phyloP scores from a whole-genome alignment of 1,140 invertebrate species.

The Prorops nasuta region DNA sequence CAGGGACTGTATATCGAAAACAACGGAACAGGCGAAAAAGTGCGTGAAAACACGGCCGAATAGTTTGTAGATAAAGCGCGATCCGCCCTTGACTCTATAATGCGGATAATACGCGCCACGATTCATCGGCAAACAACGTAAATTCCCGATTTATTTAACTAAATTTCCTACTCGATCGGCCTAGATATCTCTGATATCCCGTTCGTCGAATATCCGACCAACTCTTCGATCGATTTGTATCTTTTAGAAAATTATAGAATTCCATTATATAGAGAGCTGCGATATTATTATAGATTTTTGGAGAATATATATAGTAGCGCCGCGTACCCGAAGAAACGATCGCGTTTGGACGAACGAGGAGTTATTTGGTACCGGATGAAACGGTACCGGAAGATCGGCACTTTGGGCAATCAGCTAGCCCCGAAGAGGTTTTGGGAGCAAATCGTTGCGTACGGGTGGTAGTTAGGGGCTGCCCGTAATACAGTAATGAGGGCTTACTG shows the following conservation, averaged over 20 bases:
- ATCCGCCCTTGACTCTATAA: slow-evolving; percentile 24
- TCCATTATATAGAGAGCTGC: too few species aligned
- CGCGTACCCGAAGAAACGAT: too few species aligned
- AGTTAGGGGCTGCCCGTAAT: slow-evolving; percentile 56
- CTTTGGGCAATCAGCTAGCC: slow-evolving; percentile 22
- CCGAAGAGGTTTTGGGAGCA: slow-evolving; percentile 38
- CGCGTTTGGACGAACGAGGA: too few species aligned
- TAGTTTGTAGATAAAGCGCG: slow-evolving; percentile 27
- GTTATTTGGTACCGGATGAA: not conserved
- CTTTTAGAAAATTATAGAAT: too few species aligned
- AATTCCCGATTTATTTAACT: slow-evolving; percentile 31
- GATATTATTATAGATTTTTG: too few species aligned
- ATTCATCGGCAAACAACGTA: slow-evolving; percentile 30
- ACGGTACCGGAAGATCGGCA: slow-evolving; percentile 20
- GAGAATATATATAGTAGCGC: too few species aligned
- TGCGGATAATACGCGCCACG: slow-evolving; percentile 24
- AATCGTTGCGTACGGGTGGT: slow-evolving; percentile 49
- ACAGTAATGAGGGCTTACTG: slow-evolving; percentile 59
- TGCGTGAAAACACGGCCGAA: slow-evolving; percentile 24
- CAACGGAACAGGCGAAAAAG: slow-evolving; percentile 29
- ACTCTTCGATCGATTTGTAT: too few species aligned
- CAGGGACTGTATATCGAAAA: slow-evolving; percentile 27
- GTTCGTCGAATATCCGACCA: slow-evolving; percentile 1
- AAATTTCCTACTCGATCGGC: slow-evolving; percentile 18
- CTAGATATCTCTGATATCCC: slow-evolving; percentile 19